A percentile compares a stretch with the other conserved stretches of the same genome.
phyloP scores from a whole-genome alignment of 2,888 invertebrate species.

The Lymantria monacha region DNA sequence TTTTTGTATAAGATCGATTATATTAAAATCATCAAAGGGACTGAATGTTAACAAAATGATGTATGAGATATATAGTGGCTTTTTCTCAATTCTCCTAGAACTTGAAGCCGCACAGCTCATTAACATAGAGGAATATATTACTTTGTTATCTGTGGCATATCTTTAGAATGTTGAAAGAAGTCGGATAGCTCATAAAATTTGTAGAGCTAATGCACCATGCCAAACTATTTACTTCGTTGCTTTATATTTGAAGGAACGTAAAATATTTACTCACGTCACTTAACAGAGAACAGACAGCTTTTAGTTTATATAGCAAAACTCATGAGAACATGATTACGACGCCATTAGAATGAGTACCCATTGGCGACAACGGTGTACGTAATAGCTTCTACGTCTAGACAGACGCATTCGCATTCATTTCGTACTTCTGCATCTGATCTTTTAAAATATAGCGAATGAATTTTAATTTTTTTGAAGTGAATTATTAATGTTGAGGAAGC shows the following conservation, averaged over 20 bases:
- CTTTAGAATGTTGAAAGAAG: constrained; percentile 10
- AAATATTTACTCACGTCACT: constrained; percentile 18
- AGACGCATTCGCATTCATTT: background rate
- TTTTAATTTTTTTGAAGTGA: no score
- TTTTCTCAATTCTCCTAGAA: constrained; percentile 5
- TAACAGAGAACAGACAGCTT: constrained; percentile 1
- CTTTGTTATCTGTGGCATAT: constrained; percentile 6
- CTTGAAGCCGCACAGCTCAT: background rate
- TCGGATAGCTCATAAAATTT: constrained; percentile 8
- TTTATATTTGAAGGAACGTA: constrained; percentile 14
- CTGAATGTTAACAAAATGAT: constrained; percentile 17
- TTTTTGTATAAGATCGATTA: constrained; percentile 42
- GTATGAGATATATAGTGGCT: constrained; percentile 30
- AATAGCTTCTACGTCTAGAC: background rate
- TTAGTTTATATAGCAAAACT: constrained; percentile 4
- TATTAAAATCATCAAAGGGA: constrained; percentile 41
- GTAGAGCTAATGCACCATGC: constrained; percentile 10
- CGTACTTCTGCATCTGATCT: background rate
- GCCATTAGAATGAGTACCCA: background rate
- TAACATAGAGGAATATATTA: constrained; percentile 1
- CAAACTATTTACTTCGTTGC: constrained; percentile 18
- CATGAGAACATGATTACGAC: background rate
- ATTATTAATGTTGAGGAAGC: no score
- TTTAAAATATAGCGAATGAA: no score
- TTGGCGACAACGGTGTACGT: background rate